phyloP scores from a whole-genome alignment of 2,797 vertebrate genomes.

The Propithecus deckenii region DNA sequence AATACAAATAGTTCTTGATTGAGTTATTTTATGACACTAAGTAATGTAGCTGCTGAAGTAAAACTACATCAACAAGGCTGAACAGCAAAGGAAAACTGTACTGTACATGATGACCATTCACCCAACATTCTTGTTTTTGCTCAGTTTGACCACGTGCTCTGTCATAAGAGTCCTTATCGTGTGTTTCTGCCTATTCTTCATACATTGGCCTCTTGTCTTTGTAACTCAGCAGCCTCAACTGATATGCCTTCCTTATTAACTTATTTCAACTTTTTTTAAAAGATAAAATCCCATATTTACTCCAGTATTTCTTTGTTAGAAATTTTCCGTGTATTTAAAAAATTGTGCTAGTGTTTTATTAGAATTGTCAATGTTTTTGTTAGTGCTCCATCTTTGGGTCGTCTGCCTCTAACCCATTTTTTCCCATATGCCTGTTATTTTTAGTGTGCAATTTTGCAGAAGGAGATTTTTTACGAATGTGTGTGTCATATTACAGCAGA shows the following conservation, averaged over 20 bases:
- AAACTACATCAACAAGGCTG: background rate
- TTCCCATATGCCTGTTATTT: background rate
- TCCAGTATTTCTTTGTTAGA: constrained; percentile 3
- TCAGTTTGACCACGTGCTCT: background rate
- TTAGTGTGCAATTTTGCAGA: background rate
- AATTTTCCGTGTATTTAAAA: background rate
- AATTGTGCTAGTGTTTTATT: background rate
- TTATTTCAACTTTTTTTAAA: background rate
- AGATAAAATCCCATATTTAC: background rate
- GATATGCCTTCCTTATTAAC: background rate
- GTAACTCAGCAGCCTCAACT: background rate
- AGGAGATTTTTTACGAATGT: constrained; percentile 33
- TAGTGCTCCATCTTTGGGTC: background rate
- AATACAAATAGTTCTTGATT: background rate
- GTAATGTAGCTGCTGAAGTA: background rate
- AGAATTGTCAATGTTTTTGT: background rate
- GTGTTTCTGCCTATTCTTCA: background rate
- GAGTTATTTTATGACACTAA: constrained; percentile 14
- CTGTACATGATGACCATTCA: background rate
- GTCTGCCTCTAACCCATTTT: background rate
- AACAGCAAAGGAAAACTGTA: background rate
- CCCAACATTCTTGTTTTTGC: background rate
- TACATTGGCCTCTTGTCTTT: background rate
- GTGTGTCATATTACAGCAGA: constrained; percentile 33
- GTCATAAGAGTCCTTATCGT: background rate